A percentile compares a stretch with the other conserved stretches of the same genome.
Evolutionary conservation across 1,140 invertebrate genomes (phyloP).

Genomic region (Cylas formicarius): DNA sequence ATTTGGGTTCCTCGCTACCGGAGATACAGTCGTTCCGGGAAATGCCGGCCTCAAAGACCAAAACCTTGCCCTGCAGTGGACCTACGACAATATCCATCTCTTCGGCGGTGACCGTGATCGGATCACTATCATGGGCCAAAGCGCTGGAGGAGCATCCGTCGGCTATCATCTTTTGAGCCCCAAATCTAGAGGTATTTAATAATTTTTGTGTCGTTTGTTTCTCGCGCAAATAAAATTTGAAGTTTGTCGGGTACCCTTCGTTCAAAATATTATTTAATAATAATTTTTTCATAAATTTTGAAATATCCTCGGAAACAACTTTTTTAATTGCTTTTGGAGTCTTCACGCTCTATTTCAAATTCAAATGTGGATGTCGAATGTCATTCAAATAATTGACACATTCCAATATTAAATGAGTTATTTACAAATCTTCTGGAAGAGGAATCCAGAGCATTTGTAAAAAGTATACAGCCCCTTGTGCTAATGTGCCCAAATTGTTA

Average conservation of each 20-base stretch:
- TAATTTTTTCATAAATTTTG: constrained; percentile 2
- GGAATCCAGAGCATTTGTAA: no score
- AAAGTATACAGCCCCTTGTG: no score
- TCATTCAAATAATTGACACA: no score
- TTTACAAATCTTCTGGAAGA: no score
- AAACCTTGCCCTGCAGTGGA: constrained; percentile 60
- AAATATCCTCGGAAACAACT: no score
- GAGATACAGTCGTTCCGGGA: constrained; percentile 52
- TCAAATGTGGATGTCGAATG: no score
- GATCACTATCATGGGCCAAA: constrained; percentile 61
- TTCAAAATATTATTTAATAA: constrained; percentile 5
- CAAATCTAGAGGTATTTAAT: constrained; percentile 14
- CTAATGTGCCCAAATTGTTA: no score
- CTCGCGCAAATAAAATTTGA: background rate
- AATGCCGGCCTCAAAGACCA: constrained; percentile 70
- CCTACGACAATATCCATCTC: constrained; percentile 56
- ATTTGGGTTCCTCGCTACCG: constrained; percentile 47
- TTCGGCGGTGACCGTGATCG: constrained; percentile 65
- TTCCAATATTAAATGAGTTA: no score
- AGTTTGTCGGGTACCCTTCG: constrained; percentile 3
- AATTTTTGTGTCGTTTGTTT: background rate
- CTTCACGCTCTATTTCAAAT: no score
- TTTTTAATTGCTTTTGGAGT: no score
- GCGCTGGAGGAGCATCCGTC: constrained; percentile 57
- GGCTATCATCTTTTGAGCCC: constrained; percentile 52